phyloP scores from a whole-genome alignment of 1,140 invertebrate species.

The Drosophila teissieri region DNA sequence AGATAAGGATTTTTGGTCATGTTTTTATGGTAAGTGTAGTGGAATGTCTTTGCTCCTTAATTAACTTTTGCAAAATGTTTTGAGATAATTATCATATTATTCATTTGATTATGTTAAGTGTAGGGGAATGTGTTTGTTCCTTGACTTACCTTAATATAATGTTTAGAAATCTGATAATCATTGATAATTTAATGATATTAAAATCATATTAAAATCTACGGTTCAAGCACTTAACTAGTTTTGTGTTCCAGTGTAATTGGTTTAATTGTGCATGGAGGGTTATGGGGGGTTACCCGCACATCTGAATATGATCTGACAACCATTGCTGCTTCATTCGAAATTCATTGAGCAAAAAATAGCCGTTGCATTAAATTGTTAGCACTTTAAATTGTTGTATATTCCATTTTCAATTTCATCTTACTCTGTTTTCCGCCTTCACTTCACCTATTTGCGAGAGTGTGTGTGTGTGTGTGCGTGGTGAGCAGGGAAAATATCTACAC shows the following conservation, averaged over 20 bases:
- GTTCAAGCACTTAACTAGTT: not conserved
- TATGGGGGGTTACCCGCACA: not conserved
- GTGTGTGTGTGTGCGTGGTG: slow-evolving; percentile 12
- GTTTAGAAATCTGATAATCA: no score
- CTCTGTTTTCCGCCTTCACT: slow-evolving; percentile 6
- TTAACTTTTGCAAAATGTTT: no score
- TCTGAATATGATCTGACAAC: slow-evolving; percentile 23
- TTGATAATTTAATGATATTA: no score
- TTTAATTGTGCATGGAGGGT: not conserved
- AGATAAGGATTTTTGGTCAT: no score
- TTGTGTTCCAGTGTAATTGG: not conserved
- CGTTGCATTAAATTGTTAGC: slow-evolving; percentile 48
- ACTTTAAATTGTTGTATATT: slow-evolving; percentile 18
- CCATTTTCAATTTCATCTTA: slow-evolving; percentile 35
- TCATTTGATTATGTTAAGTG: no score
- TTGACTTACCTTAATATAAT: no score
- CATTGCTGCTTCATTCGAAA: slow-evolving; percentile 7
- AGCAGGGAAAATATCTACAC: slow-evolving; percentile 51
- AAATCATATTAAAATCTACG: no score
- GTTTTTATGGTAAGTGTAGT: no score
- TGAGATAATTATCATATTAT: no score
- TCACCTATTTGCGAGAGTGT: not conserved
- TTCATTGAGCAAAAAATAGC: slow-evolving; percentile 21
- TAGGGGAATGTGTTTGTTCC: no score
- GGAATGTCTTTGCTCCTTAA: no score